Evolutionary conservation across 2,888 invertebrate genomes (phyloP), one percentile per base, ranked within the genome.

Genomic region (Torymus aiolomorphi): DNA sequence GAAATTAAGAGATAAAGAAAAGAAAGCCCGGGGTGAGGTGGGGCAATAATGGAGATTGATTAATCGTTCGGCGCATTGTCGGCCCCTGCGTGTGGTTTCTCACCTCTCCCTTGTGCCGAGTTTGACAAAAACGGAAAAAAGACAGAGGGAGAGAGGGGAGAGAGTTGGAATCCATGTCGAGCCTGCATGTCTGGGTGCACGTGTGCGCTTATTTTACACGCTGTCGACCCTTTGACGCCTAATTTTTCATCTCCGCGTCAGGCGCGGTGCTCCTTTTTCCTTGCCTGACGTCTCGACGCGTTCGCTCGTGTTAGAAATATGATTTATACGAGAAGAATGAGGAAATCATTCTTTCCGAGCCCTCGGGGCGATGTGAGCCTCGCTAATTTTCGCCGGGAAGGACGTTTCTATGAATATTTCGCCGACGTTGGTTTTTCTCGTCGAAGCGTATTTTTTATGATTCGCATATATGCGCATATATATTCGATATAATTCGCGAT

Each of bases 11-110:
- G 54, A 42, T 56, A 16, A 66, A 18, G n/a, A n/a, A n/a, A 24
- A 62, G 5, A 61, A 31, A 63, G 5, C 24, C 56, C 20, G 10
- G 42, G 10, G 57, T 18, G 59, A 14, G 42, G 42, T 42, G 42
- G 42, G n/a, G 54, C 54, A 69, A 76, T 62, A 76, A 69, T 42
- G 61, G 18, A 56, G 69, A 62, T 18, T 69, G 76, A 76, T 76
- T 69, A 69, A 69, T 76, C 62, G 61, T 52, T 62, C 59, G 42
- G 31, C 31, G 16, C 16, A 59, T 52, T 54, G 42, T 42, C 42
- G 42, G 8, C 8, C 8, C 42, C 8, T 42, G 42, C 8, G 42
- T 42, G 42, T 42, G 42, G 42, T 42, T 42, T 42, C 42, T 42
- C 42, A 1, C 42, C 42, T 42, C 42, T 42, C 42, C 42, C 42